These are phyloP conservation scores for Philopotamus ludificatus DNA, from an alignment of 1,140 invertebrate genomes.

Conservation along the genomic window DNA sequence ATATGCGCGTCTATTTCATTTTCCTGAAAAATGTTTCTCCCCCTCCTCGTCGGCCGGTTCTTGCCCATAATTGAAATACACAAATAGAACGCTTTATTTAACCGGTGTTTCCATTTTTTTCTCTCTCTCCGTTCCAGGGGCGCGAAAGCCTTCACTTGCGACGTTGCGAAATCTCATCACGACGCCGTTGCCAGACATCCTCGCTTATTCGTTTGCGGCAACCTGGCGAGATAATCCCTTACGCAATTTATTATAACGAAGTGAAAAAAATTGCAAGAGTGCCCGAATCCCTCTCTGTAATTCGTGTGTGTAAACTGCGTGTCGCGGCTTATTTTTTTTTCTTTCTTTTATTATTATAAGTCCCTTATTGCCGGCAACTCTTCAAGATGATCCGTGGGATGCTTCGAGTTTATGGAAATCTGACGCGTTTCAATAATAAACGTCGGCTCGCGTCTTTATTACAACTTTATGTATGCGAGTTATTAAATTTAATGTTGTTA, in stretches of 20 bases:
- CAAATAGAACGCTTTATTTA: conserved; percentile 37
- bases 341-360: too few relatives aligned
- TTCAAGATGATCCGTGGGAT: too few relatives aligned
- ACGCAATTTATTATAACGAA: conserved; percentile 31
- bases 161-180: conserved; percentile 2
- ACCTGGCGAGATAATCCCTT: conserved; percentile 33
- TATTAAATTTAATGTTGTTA: too few relatives aligned
- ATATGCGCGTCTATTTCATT: conserved; percentile 1
- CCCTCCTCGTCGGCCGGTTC: background rate
- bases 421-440: background rate
- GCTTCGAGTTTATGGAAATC: too few relatives aligned
- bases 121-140: background rate
- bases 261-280: background rate
- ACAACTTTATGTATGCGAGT: too few relatives aligned
- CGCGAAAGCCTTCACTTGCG: background rate
- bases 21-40: background rate
- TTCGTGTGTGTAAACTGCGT: background rate
- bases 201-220: background rate
- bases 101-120: conserved; percentile 19
- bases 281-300: background rate
- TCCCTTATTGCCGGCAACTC: too few relatives aligned
- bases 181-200: background rate
- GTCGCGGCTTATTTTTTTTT: too few relatives aligned
- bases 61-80: conserved; percentile 38
- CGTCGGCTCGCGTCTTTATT: too few relatives aligned